These are phyloP conservation scores for Molossus alvarezi DNA, from an alignment of 2,797 vertebrate genomes.

Conservation along the genomic window DNA sequence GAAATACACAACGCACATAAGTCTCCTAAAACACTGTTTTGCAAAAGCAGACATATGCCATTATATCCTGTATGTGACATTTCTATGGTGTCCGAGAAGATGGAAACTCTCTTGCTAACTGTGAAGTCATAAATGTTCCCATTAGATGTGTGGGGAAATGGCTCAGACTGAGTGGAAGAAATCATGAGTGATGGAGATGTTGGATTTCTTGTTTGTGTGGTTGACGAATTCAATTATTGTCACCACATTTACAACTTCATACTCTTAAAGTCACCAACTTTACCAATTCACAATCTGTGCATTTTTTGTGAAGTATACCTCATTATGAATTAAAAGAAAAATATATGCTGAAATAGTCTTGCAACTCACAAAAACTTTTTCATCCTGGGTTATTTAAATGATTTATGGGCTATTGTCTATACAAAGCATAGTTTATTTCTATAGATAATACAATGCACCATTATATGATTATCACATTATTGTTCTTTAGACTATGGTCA, in stretches of 20 bases:
- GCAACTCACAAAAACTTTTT: background rate
- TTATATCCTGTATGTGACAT: background rate
- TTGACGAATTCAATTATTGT: background rate
- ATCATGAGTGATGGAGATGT: background rate
- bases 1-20: background rate
- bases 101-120: slow-evolving; percentile 8
- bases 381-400: background rate
- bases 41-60: background rate
- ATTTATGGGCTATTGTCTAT: background rate
- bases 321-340: background rate
- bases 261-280: background rate
- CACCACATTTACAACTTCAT: background rate
- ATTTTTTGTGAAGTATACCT: background rate
- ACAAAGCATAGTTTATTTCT: background rate
- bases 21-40: background rate
- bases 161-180: background rate
- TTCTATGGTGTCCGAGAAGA: background rate
- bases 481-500: background rate
- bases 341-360: background rate
- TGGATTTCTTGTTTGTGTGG: background rate
- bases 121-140: background rate
- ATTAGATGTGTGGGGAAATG: background rate
- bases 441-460: background rate
- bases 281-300: background rate
- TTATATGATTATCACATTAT: background rate